phyloP scores from a whole-genome alignment of 2,888 invertebrate genomes.

The Conchocele bisecta region DNA sequence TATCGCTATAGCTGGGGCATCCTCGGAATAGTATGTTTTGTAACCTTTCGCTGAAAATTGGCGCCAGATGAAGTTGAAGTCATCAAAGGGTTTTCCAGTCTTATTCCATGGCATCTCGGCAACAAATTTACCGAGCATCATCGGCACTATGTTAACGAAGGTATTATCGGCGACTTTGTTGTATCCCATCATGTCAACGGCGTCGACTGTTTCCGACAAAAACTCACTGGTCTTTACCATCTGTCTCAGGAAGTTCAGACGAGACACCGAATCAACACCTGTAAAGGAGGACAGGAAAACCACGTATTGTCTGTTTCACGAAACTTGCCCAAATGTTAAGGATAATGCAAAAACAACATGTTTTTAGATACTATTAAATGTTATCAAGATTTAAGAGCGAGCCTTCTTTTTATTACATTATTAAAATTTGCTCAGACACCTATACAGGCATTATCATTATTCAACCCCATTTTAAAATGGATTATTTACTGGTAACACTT shows the following conservation, averaged over 20 bases:
- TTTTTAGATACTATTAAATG: too few relatives aligned
- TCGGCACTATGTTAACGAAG: conserved; percentile 91
- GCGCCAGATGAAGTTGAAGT: conserved; percentile 92
- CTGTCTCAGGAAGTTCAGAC: conserved; percentile 92
- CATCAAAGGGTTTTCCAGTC: conserved; percentile 60
- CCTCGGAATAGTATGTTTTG: conserved; percentile 92
- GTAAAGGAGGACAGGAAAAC: too few relatives aligned
- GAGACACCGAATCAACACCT: conserved; percentile 94
- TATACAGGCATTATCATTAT: too few relatives aligned
- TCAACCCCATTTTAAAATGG: too few relatives aligned
- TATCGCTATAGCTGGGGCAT: conserved; percentile 89
- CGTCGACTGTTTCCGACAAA: conserved; percentile 86
- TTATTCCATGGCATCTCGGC: conserved; percentile 63
- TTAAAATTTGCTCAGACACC: too few relatives aligned
- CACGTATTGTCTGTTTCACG: too few relatives aligned
- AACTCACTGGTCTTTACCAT: conserved; percentile 88
- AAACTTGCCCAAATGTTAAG: too few relatives aligned
- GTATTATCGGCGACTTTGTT: conserved; percentile 97
- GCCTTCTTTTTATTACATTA: too few relatives aligned
- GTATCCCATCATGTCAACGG: conserved; percentile 92
- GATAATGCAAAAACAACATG: too few relatives aligned
- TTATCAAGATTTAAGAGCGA: too few relatives aligned
- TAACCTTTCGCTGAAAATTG: conserved; percentile 89
- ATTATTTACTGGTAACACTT: too few relatives aligned
- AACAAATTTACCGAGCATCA: conserved; percentile 84